phyloP scores from a whole-genome alignment of 53 echinoderm and acorn worm species.

The Crossaster papposus region DNA sequence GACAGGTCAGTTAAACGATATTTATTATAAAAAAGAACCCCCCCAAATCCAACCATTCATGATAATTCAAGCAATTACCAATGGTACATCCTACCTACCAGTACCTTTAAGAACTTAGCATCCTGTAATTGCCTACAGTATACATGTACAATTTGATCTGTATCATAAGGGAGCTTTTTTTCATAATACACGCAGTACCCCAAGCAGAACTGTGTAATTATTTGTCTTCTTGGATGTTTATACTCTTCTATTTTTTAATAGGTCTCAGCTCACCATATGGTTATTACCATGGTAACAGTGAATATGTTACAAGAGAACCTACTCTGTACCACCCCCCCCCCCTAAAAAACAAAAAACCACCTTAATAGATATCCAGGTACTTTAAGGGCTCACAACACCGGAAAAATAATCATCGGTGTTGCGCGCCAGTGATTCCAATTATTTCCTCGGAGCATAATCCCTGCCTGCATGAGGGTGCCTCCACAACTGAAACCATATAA shows the following conservation, averaged over 20 bases:
- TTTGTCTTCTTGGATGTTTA: conserved; percentile 21
- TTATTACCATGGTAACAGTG: conserved; percentile 41
- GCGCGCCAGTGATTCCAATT: conserved; percentile 32
- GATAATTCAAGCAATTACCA: no score
- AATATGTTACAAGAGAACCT: not conserved
- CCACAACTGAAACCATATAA: conserved; percentile 15
- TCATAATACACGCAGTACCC: conserved; percentile 32
- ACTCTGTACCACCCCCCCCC: not conserved
- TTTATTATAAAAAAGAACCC: no score
- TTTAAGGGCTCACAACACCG: not conserved
- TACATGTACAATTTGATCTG: not conserved
- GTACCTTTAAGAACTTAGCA: no score
- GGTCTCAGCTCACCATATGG: conserved; percentile 32
- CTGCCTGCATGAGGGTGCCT: conserved; percentile 31
- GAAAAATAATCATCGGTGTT: conserved; percentile 31
- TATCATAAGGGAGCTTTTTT: conserved; percentile 13
- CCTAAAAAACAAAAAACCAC: no score
- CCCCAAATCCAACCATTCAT: no score
- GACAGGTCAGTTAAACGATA: no score
- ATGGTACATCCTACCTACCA: no score
- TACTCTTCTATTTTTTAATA: not conserved
- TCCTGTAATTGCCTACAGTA: not conserved
- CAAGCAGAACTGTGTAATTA: conserved; percentile 37
- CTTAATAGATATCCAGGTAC: not conserved
- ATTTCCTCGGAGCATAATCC: conserved; percentile 5